Evolutionary conservation across 2,888 invertebrate species (phyloP), one percentile per base, ranked within the genome.

Genomic region (Lasius fuliginosus): DNA sequence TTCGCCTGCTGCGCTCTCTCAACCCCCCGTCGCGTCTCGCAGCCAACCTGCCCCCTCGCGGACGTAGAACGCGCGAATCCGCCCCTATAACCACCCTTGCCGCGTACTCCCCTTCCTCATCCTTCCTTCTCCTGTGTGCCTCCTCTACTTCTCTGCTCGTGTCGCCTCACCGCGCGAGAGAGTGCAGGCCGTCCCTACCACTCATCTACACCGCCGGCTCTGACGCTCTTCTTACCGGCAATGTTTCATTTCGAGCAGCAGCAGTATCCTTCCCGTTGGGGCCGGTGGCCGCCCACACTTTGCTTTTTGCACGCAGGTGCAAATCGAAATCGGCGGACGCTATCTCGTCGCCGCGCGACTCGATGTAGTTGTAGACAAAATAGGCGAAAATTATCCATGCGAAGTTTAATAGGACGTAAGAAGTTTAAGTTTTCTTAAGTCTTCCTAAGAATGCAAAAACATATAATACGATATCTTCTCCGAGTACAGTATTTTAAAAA

Each of bases 221-320:
- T 88, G 90, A 87, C 92, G 90, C 92, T 92, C 92, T 92, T 93
- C 93, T 93, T 92, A 92, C 92, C 90, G 90, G 91, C 93, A 91
- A 93, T 93, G 92, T 93, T 94, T 94, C 92, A 92, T 93, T 93
- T 92, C 92, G 91, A 92, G 92, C 90, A 92, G 90, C 67, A 60
- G 69, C 84, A 46, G 74, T 85, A 88, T 85, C 92, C 91, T 92
- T 92, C 91, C 90, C 85, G 89, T 90, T 89, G 90, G 92, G 91
- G 92, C 90, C 85, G 60, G 67, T 79, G 65, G 49, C 58, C 85
- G 74, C 82, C 82, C 84, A 84, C 75, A 1, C 49, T 76, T 62
- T 56, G 60, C 71, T 73, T 60, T 81, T 82, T 74, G 18, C 88
- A 79, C 82, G 53, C 77, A 85, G 85, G 69, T 85, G 71, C 84